Evolutionary conservation across 2,888 invertebrate species (phyloP).

Genomic region (Ashinkailepas kermadecensis): DNA sequence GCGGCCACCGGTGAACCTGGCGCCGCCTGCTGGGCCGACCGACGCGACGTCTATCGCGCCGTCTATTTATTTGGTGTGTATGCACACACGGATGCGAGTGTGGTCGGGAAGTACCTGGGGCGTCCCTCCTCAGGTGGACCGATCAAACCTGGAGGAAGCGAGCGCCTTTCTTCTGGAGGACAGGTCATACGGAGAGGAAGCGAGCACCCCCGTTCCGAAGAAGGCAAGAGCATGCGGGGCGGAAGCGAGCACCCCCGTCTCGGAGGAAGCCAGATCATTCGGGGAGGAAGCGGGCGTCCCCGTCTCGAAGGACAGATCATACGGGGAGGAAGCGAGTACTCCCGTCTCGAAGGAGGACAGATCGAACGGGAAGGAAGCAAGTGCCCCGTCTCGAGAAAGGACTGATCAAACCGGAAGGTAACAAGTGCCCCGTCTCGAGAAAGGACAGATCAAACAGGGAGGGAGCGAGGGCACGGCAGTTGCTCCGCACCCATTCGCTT

Average conservation of each 20-base stretch:
- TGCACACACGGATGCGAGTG: too few relatives aligned
- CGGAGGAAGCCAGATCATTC: too few relatives aligned
- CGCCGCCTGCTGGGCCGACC: not conserved
- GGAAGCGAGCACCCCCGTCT: too few relatives aligned
- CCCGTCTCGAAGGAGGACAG: too few relatives aligned
- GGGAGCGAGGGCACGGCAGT: not conserved
- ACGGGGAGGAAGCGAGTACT: not conserved
- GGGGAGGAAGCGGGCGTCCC: not conserved
- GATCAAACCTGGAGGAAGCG: too few relatives aligned
- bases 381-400: too few relatives aligned
- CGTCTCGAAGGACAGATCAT: too few relatives aligned
- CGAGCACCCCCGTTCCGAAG: too few relatives aligned
- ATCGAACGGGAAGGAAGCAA: not conserved
- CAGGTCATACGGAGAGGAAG: not conserved
- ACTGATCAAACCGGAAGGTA: not conserved
- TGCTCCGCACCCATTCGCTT: not conserved
- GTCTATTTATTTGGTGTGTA: slow-evolving; percentile 1
- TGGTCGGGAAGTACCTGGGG: too few relatives aligned
- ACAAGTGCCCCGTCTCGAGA: not conserved
- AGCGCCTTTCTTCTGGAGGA: not conserved
- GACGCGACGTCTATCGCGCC: not conserved
- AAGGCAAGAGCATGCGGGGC: too few relatives aligned
- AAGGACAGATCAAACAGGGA: not conserved
- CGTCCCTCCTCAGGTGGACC: too few relatives aligned
- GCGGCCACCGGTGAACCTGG: not conserved